Percentiles rank a stretch among this genome's conserved stretches.
phyloP scores from a whole-genome alignment of 1,140 invertebrate genomes.

The Andrena cerasifolii region DNA sequence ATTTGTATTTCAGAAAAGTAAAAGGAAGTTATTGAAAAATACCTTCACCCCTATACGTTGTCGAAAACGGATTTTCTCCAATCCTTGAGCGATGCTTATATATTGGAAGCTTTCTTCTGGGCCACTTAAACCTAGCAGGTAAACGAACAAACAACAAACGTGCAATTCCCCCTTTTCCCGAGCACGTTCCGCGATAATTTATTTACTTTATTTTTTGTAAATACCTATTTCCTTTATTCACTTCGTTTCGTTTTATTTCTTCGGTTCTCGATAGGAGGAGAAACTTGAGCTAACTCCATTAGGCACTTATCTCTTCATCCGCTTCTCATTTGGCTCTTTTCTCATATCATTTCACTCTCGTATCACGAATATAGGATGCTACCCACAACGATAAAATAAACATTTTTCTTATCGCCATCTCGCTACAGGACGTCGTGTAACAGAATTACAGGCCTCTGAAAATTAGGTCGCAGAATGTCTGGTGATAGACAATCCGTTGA shows the following conservation, averaged over 20 bases:
- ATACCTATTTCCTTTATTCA: background rate
- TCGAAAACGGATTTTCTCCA: background rate
- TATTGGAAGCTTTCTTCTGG: conserved; percentile 19
- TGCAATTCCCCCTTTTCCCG: conserved; percentile 4
- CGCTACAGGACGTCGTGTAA: no score
- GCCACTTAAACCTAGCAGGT: background rate
- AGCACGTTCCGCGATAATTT: background rate
- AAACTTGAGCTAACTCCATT: background rate
- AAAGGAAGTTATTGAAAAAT: background rate
- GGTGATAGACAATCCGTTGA: no score
- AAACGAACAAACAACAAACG: background rate
- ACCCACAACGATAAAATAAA: no score
- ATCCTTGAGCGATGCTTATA: conserved; percentile 22
- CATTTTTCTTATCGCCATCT: no score
- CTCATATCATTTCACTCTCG: no score
- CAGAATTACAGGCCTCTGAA: no score
- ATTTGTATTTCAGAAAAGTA: background rate
- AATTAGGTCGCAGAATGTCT: no score
- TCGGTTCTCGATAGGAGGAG: background rate
- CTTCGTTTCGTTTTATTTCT: background rate
- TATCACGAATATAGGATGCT: no score
- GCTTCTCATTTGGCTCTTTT: no score
- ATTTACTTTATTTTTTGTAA: conserved; percentile 10
- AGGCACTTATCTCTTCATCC: background rate
- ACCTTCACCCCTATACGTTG: background rate